phyloP scores from a whole-genome alignment of 1,140 invertebrate species.

The Philopotamus ludificatus region DNA sequence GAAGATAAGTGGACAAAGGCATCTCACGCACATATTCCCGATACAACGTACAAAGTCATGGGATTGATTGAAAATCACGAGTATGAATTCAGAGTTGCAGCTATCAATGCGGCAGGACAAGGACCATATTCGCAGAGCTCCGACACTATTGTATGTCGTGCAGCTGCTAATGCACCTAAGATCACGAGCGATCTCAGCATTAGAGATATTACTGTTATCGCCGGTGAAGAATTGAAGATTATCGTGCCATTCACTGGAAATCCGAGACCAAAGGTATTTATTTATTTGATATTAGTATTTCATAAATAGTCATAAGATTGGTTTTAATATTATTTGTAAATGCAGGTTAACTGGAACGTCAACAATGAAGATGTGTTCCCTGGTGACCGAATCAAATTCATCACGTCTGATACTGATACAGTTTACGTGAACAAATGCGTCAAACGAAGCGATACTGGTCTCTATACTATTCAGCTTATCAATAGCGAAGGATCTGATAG shows the following conservation, averaged over 20 bases:
- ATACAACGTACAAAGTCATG: slow-evolving; percentile 78
- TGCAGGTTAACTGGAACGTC: slow-evolving; percentile 74
- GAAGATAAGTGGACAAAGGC: slow-evolving; percentile 92
- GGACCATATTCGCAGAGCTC: slow-evolving; percentile 89
- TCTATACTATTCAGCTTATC: slow-evolving; percentile 85
- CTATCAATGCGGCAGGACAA: slow-evolving; percentile 93
- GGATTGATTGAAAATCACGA: slow-evolving; percentile 92
- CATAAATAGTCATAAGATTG: neutral
- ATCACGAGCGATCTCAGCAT: slow-evolving; percentile 92
- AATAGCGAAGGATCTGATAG: slow-evolving; percentile 88
- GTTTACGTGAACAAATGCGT: slow-evolving; percentile 86
- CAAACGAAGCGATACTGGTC: slow-evolving; percentile 86
- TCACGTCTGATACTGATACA: slow-evolving; percentile 78
- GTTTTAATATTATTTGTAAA: neutral
- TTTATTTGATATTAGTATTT: too few species aligned
- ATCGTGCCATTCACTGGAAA: slow-evolving; percentile 89
- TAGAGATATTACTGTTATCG: slow-evolving; percentile 91
- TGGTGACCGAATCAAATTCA: slow-evolving; percentile 83
- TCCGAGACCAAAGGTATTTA: slow-evolving; percentile 75
- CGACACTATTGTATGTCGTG: slow-evolving; percentile 84
- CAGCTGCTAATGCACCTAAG: slow-evolving; percentile 84
- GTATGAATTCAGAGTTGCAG: slow-evolving; percentile 96
- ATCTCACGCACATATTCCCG: slow-evolving; percentile 76
- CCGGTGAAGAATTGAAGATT: slow-evolving; percentile 94
- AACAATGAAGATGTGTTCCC: slow-evolving; percentile 81